phyloP scores from a whole-genome alignment of 2,888 invertebrate genomes.

The Hirtodrosophila trivittata region DNA sequence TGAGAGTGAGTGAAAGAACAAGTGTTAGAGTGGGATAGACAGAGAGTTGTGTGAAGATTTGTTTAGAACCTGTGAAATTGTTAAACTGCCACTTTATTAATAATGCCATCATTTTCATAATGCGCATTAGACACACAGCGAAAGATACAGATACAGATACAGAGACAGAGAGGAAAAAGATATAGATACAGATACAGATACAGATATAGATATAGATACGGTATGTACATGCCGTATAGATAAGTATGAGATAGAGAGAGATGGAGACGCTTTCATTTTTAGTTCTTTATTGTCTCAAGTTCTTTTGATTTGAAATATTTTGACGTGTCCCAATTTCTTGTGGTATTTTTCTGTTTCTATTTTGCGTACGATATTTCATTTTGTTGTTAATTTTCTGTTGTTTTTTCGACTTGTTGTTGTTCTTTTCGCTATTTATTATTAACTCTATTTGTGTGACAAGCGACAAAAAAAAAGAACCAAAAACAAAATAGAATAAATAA shows the following conservation, averaged over 20 bases:
- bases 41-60: constrained; percentile 60
- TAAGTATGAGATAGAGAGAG: constrained; percentile 20
- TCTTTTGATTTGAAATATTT: constrained; percentile 78
- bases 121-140: constrained; percentile 28
- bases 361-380: constrained; percentile 15
- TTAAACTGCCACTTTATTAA: constrained; percentile 81
- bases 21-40: not conserved
- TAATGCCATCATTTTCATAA: constrained; percentile 64
- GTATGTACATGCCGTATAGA: constrained; percentile 13
- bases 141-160: constrained; percentile 3
- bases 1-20: constrained; percentile 1
- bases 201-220: constrained; percentile 12
- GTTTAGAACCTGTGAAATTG: constrained; percentile 80
- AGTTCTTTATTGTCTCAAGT: constrained; percentile 76
- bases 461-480: too few species aligned
- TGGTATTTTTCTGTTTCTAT: constrained; percentile 38
- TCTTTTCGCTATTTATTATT: constrained; percentile 66
- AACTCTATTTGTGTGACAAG: constrained; percentile 65
- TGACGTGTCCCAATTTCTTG: constrained; percentile 76
- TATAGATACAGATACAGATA: constrained; percentile 2
- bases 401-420: constrained; percentile 22
- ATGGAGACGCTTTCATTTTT: constrained; percentile 69
- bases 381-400: constrained; percentile 7
- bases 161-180: not conserved
- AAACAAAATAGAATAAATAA: constrained; percentile 22